phyloP scores from a whole-genome alignment of 2,797 vertebrate species.

The Decapterus maruadsi region DNA sequence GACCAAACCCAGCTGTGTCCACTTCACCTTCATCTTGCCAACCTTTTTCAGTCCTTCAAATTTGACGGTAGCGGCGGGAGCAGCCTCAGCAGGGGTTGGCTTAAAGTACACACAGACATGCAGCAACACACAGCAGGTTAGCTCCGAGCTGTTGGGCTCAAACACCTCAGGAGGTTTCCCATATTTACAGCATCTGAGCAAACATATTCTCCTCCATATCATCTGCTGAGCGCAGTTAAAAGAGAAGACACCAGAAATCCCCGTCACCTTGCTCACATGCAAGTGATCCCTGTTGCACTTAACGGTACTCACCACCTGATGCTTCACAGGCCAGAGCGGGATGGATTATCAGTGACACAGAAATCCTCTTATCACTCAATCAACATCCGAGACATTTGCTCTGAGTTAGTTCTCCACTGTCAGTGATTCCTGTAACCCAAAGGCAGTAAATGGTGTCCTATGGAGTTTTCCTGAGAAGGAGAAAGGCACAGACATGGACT shows the following conservation, averaged over 20 bases:
- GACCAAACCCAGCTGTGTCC: conserved; percentile 85
- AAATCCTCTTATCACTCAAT: conserved; percentile 65
- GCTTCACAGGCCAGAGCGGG: conserved; percentile 49
- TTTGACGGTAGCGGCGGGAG: conserved; percentile 62
- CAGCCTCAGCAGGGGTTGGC: conserved; percentile 67
- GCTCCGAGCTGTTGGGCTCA: neutral
- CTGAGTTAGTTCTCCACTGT: conserved; percentile 11
- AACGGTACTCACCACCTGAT: conserved; percentile 77
- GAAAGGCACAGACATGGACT: conserved; percentile 63
- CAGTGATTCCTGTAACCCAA: conserved; percentile 26
- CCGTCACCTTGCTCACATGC: conserved; percentile 2
- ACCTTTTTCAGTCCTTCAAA: conserved; percentile 75
- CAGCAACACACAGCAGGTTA: conserved; percentile 17
- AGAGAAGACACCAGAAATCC: conserved; percentile 37
- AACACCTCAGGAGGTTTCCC: neutral
- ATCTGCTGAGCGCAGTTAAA: neutral
- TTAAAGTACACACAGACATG: conserved; percentile 56
- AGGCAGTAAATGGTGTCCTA: conserved; percentile 49
- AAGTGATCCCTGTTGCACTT: conserved; percentile 42
- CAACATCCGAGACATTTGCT: conserved; percentile 51
- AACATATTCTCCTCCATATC: neutral
- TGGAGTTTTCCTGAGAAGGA: conserved; percentile 52
- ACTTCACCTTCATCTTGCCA: conserved; percentile 86
- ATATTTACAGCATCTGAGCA: neutral
- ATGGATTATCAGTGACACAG: conserved; percentile 62